Evolutionary conservation across 1,140 invertebrate species (phyloP), one percentile per base, ranked within the genome.

Genomic region (Streblospio benedicti): DNA sequence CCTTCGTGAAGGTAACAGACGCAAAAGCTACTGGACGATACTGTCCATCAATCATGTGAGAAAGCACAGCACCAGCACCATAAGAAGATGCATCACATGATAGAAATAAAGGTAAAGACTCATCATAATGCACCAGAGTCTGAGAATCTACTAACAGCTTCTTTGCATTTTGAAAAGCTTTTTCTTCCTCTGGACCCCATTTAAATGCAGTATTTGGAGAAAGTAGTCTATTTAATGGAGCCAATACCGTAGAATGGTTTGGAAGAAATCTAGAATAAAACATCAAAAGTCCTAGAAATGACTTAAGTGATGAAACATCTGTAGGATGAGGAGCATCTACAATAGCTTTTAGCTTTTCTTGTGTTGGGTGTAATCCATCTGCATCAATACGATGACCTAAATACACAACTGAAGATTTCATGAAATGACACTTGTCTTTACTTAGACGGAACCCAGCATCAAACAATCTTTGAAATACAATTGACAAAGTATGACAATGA

Each of bases 61-160:
- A 67, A 0, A 84, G 61, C 9, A 80, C 70, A 1, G 73, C 76
- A 0, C 79, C 78, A 2, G 83, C 64, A 5, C 78, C 79, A 62
- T 73, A 71, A 2, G 69, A 60, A 45, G 71, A 77, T 30, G 78
- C 79, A 18, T 83, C 81, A 18, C 73, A 73, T 23, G 79, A 67
- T 28, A 82, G 51, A n/a, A 75, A 63, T 4, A 81, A 56, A 33
- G 67, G 1, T 20, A 41, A 41, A 28, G 53, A 35, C 4, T 16
- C 20, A 49, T 81, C 71, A 63, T 74, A 81, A 45, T 71, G 69
- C 4, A 65, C 67, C 30, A 79, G 61, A n/a, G 71, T 62, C 51
- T 32, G 20, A 23, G 53, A 2, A 25, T 35, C 27, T 23, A 9
- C 23, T 20, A 56, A 38, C 20, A 56, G 38, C 38, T 43, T 4